Evolutionary conservation across 2,113 vertebrate species (phyloP).

Genomic region (Isichthys henryi): DNA sequence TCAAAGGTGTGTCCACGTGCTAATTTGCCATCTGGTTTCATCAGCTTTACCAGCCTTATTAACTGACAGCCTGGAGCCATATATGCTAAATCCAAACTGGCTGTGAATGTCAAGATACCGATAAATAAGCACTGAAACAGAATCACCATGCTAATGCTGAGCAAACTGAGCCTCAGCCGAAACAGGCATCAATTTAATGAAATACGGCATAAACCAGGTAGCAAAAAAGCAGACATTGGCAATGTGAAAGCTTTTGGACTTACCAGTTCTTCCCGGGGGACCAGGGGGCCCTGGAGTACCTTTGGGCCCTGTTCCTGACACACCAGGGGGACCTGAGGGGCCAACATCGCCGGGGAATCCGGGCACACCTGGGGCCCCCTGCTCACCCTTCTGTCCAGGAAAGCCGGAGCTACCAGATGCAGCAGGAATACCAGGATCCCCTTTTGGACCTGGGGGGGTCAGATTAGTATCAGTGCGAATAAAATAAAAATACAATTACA

Average conservation of each 20-base stretch:
- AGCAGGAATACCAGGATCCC: slow-evolving; percentile 77
- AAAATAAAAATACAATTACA: neutral
- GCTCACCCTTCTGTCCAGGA: slow-evolving; percentile 80
- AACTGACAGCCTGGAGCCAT: neutral
- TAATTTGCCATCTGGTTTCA: slow-evolving; percentile 47
- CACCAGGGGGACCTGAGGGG: slow-evolving; percentile 71
- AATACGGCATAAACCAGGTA: slow-evolving; percentile 58
- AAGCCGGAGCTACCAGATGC: slow-evolving; percentile 70
- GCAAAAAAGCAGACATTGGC: slow-evolving; percentile 47
- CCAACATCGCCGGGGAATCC: slow-evolving; percentile 69
- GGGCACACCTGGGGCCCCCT: slow-evolving; percentile 68
- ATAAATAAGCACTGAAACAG: neutral
- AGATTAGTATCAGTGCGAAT: neutral
- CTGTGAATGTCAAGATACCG: neutral
- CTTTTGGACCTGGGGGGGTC: slow-evolving; percentile 72
- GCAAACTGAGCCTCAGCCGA: neutral
- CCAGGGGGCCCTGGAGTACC: slow-evolving; percentile 74
- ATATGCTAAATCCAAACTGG: neutral
- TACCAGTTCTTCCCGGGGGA: slow-evolving; percentile 85
- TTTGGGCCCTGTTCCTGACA: slow-evolving; percentile 73
- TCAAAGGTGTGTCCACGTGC: slow-evolving; percentile 26
- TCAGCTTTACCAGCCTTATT: neutral
- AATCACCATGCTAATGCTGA: neutral
- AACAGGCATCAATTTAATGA: neutral
- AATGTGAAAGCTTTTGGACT: slow-evolving; percentile 25